A percentile compares a stretch with the other conserved stretches of the same genome.
These are phyloP conservation scores for Malacosoma neustria DNA, from an alignment of 2,888 invertebrate genomes.

Conservation along the genomic window DNA sequence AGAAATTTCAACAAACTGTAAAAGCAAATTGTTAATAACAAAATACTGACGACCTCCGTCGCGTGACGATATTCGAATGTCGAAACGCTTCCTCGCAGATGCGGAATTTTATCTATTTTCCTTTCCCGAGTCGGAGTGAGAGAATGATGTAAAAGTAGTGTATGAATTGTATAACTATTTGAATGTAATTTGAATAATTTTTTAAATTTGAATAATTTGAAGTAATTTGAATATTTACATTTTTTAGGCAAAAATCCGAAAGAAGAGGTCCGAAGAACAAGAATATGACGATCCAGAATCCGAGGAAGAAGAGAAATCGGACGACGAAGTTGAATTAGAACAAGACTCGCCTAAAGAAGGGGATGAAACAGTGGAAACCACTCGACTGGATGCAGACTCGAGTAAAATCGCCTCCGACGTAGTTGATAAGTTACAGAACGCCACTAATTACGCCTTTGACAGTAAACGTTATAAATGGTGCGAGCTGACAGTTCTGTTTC, in stretches of 20 bases:
- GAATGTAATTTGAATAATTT: constrained; percentile 1
- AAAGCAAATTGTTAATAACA: too few relatives aligned
- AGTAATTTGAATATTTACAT: too few relatives aligned
- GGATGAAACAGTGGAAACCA: constrained; percentile 29
- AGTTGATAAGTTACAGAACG: constrained; percentile 46
- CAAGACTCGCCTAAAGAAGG: constrained; percentile 37
- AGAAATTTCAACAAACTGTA: too few relatives aligned
- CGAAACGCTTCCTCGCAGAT: too few relatives aligned
- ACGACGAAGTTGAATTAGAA: constrained; percentile 50
- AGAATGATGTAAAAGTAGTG: too few relatives aligned
- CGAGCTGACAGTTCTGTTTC: constrained; percentile 83
- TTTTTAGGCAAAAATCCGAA: constrained; percentile 65
- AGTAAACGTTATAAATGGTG: constrained; percentile 87
- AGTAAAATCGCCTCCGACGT: constrained; percentile 52
- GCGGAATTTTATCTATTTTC: too few relatives aligned
- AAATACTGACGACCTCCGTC: too few relatives aligned
- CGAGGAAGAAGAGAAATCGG: constrained; percentile 71
- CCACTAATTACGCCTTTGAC: constrained; percentile 84
- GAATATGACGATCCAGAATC: constrained; percentile 81
- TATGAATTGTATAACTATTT: too few relatives aligned
- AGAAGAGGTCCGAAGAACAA: constrained; percentile 74
- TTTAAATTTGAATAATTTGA: constrained; percentile 11
- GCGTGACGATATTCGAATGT: too few relatives aligned
- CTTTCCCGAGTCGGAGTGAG: too few relatives aligned
- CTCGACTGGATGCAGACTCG: constrained; percentile 31